phyloP scores from a whole-genome alignment of 2,113 vertebrate species.

The Lepidothrix coronata region DNA sequence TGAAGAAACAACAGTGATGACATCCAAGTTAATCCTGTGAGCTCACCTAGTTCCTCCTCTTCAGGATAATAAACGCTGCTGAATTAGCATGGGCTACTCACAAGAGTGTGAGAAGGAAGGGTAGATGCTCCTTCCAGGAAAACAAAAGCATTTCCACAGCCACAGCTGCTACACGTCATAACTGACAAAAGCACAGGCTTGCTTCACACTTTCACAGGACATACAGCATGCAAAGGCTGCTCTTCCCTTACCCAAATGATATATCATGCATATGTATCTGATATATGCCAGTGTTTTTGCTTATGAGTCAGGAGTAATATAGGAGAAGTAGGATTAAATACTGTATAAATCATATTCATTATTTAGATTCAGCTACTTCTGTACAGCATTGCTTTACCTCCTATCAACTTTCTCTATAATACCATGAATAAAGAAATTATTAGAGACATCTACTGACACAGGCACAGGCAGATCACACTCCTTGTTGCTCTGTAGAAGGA shows the following conservation, averaged over 20 bases:
- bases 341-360: neutral
- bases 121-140: neutral
- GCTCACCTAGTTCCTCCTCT: neutral
- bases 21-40: neutral
- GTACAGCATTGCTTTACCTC: neutral
- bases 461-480: accelerated
- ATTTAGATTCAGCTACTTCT: neutral
- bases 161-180: neutral
- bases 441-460: neutral
- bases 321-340: neutral
- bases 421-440: neutral
- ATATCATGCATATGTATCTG: neutral
- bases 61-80: neutral
- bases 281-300: neutral
- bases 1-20: neutral
- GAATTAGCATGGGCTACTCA: neutral
- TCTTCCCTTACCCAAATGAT: neutral
- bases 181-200: neutral
- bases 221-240: neutral
- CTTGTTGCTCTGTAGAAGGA: neutral
- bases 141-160: neutral
- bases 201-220: neutral
- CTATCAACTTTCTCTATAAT: neutral
- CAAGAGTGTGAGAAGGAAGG: neutral
- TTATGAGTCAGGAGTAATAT: neutral